Evolutionary conservation across 2,888 invertebrate genomes (phyloP).

Genomic region (Dromius quadrimaculatus): DNA sequence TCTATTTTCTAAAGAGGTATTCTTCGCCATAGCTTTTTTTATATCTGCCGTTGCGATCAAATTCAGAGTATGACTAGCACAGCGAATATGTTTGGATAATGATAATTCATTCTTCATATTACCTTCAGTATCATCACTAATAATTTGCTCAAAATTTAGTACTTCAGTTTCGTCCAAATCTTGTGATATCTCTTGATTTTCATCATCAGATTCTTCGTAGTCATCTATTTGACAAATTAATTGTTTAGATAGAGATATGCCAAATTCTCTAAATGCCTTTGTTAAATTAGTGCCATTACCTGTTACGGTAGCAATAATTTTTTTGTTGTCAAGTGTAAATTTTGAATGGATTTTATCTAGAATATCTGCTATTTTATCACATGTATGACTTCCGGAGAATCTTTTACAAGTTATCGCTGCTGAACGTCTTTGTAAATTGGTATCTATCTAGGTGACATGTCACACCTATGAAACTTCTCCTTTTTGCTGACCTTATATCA

Average conservation of each 20-base stretch:
- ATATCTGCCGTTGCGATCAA: constrained; percentile 53
- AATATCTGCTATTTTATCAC: constrained; percentile 55
- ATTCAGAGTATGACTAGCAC: constrained; percentile 54
- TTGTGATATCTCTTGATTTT: not conserved
- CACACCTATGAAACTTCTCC: constrained; percentile 57
- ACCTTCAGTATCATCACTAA: not conserved
- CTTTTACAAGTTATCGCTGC: constrained; percentile 57
- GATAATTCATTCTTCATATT: not conserved
- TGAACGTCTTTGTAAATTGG: constrained; percentile 53
- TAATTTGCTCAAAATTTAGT: not conserved
- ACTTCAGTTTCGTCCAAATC: not conserved
- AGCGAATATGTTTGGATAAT: constrained; percentile 52
- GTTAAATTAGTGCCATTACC: constrained; percentile 55
- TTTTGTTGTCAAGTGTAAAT: constrained; percentile 41
- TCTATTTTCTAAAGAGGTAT: not conserved
- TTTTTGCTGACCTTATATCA: constrained; percentile 57
- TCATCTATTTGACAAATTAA: not conserved
- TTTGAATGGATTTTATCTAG: constrained; percentile 52
- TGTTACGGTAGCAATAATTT: constrained; percentile 54
- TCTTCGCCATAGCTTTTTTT: constrained; percentile 17
- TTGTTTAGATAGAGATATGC: constrained; percentile 10
- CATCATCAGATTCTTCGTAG: not conserved
- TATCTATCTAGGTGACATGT: constrained; percentile 56
- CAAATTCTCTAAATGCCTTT: constrained; percentile 54
- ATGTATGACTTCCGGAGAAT: constrained; percentile 55